phyloP scores from a whole-genome alignment of 2,797 vertebrate species.

The Caiman crocodilus region DNA sequence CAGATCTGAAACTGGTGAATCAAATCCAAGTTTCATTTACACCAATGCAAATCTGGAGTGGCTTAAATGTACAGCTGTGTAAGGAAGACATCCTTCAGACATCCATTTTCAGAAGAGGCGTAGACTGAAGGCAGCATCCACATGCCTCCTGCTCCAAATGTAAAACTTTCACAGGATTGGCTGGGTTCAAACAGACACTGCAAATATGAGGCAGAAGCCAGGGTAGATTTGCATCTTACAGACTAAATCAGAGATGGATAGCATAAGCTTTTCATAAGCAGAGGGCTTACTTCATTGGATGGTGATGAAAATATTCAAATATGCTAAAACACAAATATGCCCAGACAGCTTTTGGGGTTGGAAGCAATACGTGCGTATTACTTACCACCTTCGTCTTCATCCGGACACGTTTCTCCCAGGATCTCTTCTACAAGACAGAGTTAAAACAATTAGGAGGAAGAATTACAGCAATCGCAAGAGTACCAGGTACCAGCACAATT shows the following conservation, averaged over 20 bases:
- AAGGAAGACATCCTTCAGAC: background rate
- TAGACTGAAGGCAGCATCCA: background rate
- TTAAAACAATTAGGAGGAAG: background rate
- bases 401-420: background rate
- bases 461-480: background rate
- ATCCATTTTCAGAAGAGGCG: background rate
- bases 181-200: background rate
- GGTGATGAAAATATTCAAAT: no score
- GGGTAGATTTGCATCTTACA: no score
- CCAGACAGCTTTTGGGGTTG: no score
- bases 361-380: background rate
- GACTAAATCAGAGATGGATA: no score
- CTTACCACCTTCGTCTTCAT: slow-evolving; percentile 4
- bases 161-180: background rate
- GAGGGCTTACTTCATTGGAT: no score
- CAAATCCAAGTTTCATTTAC: background rate
- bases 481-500: background rate
- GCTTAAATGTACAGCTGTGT: background rate
- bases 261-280: no score
- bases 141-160: no score
- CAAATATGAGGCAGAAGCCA: background rate
- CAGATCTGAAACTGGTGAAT: background rate
- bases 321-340: no score
- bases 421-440: slow-evolving; percentile 6
- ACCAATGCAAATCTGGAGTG: background rate